Conservation (phyloP, 2,888 invertebrate genomes). For the Catocala fraxini region DNA sequence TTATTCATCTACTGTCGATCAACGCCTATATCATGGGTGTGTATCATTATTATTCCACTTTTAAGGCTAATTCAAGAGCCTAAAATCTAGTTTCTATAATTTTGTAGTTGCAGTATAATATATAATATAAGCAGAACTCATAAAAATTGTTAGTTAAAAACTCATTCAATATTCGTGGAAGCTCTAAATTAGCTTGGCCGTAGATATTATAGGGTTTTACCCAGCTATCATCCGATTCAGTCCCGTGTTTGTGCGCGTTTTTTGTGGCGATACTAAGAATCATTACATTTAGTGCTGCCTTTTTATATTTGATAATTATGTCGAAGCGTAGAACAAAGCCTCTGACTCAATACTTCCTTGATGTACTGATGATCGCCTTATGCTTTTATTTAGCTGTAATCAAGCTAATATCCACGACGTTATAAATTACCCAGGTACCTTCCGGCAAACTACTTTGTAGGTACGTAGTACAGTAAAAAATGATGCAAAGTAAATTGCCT, state of each 20-base stretch:
- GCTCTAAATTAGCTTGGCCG: constrained; percentile 1
- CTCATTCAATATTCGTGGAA: background rate
- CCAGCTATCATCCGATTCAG: constrained; percentile 2
- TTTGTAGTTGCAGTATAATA: no score
- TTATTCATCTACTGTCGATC: no score
- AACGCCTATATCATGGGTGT: no score
- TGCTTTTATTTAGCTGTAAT: constrained; percentile 17
- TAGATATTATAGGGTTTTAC: constrained; percentile 8
- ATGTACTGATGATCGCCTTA: background rate
- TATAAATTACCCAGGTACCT: constrained; percentile 12
- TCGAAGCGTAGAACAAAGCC: background rate
- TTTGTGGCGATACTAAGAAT: constrained; percentile 17
- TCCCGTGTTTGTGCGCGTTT: constrained; percentile 9
- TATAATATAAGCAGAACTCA: no score
- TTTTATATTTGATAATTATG: constrained; percentile 1
- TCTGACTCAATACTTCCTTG: background rate
- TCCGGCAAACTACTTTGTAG: constrained; percentile 2
- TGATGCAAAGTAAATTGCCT: background rate
- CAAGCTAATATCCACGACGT: background rate
- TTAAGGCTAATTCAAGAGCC: no score
- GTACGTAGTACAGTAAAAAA: background rate
- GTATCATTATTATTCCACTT: no score
- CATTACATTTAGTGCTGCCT: background rate
- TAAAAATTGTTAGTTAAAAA: no score
- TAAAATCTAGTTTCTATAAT: no score